Percentiles rank a stretch among this genome's conserved stretches.
These are phyloP conservation scores for Lacerta viridis DNA, from an alignment of 2,797 vertebrate genomes.

Conservation along the genomic window DNA sequence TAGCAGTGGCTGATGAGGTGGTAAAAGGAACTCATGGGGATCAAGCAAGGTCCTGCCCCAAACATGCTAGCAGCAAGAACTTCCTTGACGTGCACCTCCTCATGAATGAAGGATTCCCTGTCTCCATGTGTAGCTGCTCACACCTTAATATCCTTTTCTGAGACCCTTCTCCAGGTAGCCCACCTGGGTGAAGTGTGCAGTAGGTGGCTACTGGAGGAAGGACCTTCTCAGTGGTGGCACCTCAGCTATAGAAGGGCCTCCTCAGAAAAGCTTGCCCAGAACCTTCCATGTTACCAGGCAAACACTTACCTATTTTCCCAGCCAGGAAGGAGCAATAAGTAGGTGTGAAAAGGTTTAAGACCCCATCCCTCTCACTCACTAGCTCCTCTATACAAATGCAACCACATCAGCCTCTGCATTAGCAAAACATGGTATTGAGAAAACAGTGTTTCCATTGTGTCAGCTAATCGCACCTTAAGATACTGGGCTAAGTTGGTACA, in stretches of 20 bases:
- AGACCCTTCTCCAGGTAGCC: too few species aligned
- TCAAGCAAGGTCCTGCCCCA: too few species aligned
- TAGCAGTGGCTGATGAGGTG: too few species aligned
- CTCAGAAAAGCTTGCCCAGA: neutral
- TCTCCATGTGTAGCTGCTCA: too few species aligned
- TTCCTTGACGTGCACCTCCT: too few species aligned
- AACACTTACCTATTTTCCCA: neutral
- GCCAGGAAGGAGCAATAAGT: neutral
- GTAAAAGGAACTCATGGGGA: too few species aligned
- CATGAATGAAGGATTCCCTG: too few species aligned
- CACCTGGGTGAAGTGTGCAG: neutral
- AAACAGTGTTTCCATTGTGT: neutral
- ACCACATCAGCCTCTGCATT: too few species aligned
- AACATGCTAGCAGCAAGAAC: too few species aligned
- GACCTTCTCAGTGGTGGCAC: neutral
- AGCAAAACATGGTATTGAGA: neutral
- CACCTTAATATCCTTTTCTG: too few species aligned
- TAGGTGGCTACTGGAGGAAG: too few species aligned
- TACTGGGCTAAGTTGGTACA: neutral
- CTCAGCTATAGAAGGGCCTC: neutral
- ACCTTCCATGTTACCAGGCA: neutral
- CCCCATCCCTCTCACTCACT: too few species aligned
- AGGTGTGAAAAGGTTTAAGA: neutral
- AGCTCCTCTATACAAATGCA: neutral
- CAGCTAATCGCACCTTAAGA: neutral